These are phyloP conservation scores for Orchesella flavescens DNA, from an alignment of 2,888 invertebrate species.

Conservation along the genomic window DNA sequence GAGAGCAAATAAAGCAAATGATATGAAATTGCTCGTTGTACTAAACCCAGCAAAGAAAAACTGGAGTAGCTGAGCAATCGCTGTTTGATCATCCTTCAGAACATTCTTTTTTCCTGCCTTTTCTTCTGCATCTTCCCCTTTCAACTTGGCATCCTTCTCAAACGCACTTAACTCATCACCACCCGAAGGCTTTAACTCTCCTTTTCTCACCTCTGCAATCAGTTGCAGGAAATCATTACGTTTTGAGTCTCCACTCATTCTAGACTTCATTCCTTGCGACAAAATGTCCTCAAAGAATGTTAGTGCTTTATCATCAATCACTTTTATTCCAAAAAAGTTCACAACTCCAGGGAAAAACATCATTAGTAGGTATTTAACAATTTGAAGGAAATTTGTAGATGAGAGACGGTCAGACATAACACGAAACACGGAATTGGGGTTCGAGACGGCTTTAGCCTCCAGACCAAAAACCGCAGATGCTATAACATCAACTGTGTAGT, in stretches of 20 bases:
- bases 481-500: constrained; percentile 56
- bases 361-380: background rate
- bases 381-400: constrained; percentile 5
- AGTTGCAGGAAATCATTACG: constrained; percentile 63
- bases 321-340: background rate
- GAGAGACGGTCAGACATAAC: constrained; percentile 37
- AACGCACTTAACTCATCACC: constrained; percentile 44
- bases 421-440: constrained; percentile 69
- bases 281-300: constrained; percentile 12
- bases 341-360: too few relatives aligned
- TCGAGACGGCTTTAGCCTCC: constrained; percentile 73
- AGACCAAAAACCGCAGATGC: constrained; percentile 72
- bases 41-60: constrained; percentile 35
- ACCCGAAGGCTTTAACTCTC: constrained; percentile 42
- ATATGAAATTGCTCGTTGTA: constrained; percentile 27
- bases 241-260: constrained; percentile 16
- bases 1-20: constrained; percentile 33
- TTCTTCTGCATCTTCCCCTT: too few relatives aligned
- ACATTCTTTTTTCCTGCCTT: background rate
- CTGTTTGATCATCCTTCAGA: constrained; percentile 18
- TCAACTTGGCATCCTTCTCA: constrained; percentile 54
- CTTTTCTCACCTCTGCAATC: constrained; percentile 48
- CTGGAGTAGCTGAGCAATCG: constrained; percentile 12
- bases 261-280: background rate
- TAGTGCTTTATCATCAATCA: background rate